Percentiles rank a stretch among this genome's conserved stretches.
phyloP scores from a whole-genome alignment of 1,140 invertebrate species.

The Notospermus geniculatus region DNA sequence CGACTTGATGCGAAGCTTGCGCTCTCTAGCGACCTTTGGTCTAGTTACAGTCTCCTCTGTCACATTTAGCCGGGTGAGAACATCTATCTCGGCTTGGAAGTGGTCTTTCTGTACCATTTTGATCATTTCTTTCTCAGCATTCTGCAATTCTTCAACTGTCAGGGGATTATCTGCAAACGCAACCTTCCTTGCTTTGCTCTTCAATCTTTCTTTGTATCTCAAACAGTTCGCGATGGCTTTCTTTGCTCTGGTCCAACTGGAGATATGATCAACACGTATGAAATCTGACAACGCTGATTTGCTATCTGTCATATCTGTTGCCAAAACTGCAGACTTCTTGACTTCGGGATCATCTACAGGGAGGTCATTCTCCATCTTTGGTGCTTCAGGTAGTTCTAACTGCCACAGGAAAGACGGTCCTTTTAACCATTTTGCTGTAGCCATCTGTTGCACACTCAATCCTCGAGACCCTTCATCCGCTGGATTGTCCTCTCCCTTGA shows the following conservation, averaged over 20 bases:
- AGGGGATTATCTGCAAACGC: neutral
- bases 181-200: no score
- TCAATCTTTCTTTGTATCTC: neutral
- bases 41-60: no score
- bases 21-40: neutral
- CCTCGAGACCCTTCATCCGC: constrained; percentile 16
- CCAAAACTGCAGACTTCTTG: neutral
- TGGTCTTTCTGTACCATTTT: constrained; percentile 10
- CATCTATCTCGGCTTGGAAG: no score
- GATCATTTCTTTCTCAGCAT: constrained; percentile 7
- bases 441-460: no score
- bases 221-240: constrained; percentile 10
- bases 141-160: neutral
- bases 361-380: no score
- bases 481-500: constrained; percentile 10
- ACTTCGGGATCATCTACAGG: constrained; percentile 6
- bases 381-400: neutral
- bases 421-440: no score
- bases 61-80: no score
- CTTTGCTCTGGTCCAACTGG: constrained; percentile 14
- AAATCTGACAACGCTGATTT: no score
- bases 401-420: no score
- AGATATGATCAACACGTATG: constrained; percentile 14
- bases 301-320: no score
- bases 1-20: constrained; percentile 2